These are phyloP conservation scores for Scaptomyza cyrtandrae DNA, from an alignment of 2,888 invertebrate species.

Conservation along the genomic window DNA sequence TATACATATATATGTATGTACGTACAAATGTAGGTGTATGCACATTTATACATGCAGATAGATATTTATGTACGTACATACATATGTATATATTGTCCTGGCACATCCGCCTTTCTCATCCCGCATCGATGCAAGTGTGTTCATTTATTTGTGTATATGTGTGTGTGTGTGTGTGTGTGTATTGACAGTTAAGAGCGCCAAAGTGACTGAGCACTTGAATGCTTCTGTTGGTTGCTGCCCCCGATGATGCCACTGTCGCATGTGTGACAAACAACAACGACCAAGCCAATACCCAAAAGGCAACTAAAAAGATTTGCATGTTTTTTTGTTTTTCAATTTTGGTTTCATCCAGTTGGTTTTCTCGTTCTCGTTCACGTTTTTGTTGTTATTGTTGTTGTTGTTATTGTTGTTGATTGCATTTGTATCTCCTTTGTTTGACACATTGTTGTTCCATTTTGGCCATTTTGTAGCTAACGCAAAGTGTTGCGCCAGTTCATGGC, in stretches of 20 bases:
- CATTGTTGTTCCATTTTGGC: constrained; percentile 40
- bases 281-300: constrained; percentile 37
- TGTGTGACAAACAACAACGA: constrained; percentile 37
- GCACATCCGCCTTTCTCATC: background rate
- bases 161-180: constrained; percentile 24
- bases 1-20: background rate
- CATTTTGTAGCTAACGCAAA: constrained; percentile 69
- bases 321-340: constrained; percentile 17
- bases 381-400: too few species aligned
- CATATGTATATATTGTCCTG: background rate
- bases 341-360: constrained; percentile 2
- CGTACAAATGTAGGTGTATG: background rate
- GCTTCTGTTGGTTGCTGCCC: background rate
- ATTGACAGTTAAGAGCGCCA: constrained; percentile 68
- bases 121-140: constrained; percentile 1
- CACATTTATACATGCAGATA: background rate
- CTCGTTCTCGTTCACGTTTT: background rate
- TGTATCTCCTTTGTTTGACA: constrained; percentile 13
- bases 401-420: constrained; percentile 3
- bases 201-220: constrained; percentile 73
- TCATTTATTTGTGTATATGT: constrained; percentile 16
- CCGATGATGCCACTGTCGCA: constrained; percentile 24
- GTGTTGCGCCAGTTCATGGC: constrained; percentile 36
- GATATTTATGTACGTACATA: background rate
- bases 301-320: constrained; percentile 70